These are phyloP conservation scores for Rhaphigaster nebulosa DNA, from an alignment of 2,888 invertebrate species.

Conservation along the genomic window DNA sequence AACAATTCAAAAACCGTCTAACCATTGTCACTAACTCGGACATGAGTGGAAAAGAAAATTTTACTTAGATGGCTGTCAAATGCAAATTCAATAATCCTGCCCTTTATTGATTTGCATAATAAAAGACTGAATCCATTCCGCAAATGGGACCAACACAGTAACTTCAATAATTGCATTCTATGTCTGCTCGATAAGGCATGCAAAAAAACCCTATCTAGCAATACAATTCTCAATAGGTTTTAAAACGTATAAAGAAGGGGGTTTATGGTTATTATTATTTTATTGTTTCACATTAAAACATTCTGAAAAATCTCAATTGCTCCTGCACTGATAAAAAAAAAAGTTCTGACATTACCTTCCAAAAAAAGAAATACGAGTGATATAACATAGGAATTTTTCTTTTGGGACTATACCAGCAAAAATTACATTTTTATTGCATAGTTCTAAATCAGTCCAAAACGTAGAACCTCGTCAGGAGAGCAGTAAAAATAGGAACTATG, in stretches of 20 bases:
- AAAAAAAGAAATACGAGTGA: too few species aligned
- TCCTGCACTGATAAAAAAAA: too few species aligned
- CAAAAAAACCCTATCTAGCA: not conserved
- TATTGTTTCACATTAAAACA: too few species aligned
- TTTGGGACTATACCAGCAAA: too few species aligned
- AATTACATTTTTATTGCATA: too few species aligned
- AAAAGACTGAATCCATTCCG: constrained; percentile 19
- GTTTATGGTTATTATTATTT: too few species aligned
- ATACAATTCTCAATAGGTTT: not conserved
- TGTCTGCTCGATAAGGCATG: not conserved
- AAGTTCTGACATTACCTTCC: too few species aligned
- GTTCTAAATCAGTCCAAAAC: too few species aligned
- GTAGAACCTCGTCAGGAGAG: too few species aligned
- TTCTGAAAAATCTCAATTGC: too few species aligned
- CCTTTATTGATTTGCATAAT: constrained; percentile 13
- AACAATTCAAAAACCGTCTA: not conserved
- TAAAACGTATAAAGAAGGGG: not conserved
- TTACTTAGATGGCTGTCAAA: not conserved
- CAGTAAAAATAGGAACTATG: too few species aligned
- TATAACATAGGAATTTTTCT: too few species aligned
- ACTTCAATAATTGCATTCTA: not conserved
- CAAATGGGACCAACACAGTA: not conserved
- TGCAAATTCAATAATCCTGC: not conserved
- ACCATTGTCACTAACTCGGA: not conserved
- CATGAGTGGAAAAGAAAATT: not conserved